These are phyloP conservation scores for Rhinichthys osculus DNA, from an alignment of 2,797 vertebrate genomes.

Conservation along the genomic window DNA sequence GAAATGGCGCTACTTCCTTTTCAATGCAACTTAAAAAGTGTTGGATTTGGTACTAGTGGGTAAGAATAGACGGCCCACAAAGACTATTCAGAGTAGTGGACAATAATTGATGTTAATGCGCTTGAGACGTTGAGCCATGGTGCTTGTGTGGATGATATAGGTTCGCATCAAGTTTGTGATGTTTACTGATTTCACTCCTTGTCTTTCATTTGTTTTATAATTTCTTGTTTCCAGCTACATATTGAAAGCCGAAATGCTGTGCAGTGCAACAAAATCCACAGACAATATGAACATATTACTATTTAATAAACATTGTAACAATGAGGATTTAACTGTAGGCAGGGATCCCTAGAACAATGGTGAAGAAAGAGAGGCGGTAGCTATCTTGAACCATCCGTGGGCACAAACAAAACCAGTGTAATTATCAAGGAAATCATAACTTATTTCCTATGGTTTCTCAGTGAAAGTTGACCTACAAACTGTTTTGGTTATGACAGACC, in stretches of 20 bases:
- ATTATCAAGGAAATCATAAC: conserved; percentile 26
- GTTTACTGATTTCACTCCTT: neutral
- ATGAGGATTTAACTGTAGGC: neutral
- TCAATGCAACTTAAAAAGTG: neutral
- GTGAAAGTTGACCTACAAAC: conserved; percentile 33
- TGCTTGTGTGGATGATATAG: too few relatives aligned
- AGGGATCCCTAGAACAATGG: too few relatives aligned
- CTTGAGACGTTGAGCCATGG: neutral
- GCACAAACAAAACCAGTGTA: conserved; percentile 2
- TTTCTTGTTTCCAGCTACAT: neutral
- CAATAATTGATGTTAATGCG: too few relatives aligned
- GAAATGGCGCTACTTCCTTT: neutral
- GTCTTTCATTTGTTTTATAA: neutral
- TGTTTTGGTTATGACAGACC: conserved; percentile 41
- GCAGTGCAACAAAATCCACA: neutral
- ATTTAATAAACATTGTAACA: neutral
- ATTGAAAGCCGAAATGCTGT: neutral
- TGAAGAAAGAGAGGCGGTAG: neutral
- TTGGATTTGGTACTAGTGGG: neutral
- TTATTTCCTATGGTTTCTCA: conserved; percentile 12
- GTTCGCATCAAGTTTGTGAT: neutral
- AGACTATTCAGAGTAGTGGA: neutral
- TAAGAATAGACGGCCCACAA: neutral
- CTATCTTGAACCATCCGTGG: neutral
- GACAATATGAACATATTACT: neutral